Base-by-base conservation (phyloP, 1,140 invertebrate species). In the Heliconius congener region DNA sequence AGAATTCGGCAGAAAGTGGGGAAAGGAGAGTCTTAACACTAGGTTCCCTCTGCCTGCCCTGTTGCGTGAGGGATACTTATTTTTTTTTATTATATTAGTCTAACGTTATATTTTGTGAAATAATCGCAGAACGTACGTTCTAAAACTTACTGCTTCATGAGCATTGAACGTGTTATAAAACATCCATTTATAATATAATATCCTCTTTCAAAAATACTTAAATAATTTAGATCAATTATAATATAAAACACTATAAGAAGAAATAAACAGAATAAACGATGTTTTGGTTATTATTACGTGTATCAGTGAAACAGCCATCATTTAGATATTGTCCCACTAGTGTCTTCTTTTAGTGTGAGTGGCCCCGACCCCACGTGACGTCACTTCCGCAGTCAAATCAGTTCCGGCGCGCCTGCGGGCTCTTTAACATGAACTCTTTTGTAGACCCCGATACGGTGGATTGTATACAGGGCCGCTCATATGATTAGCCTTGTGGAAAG, bases 381-480 rank as follows among this genome's bases (percentile, higher is more conserved):
- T 91, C 87, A 92, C 87, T 87, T 93, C 91, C 91, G 90, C 85
- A 87, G 89, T 88, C 89, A 85, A 93, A 93, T 88, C 87, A 83
- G 83, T 93, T 93, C 91, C 91, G 90, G 86, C 87, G 86, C 88
- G 83, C 87, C 90, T 86, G 87, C 85, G 86, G 85, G 87, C 88
- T 84, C 89, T 91, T 88, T 91, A 87, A 87, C 90, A 85, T 89
- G 84, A 83, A 86, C 88, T 88, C 90, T 90, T 89, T 83, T 90
- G 90, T 90, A 82, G 76, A 75, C 85, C 82, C 84, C 82, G 86
- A 87, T 86, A 86, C 83, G 84, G 85, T 85, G 85, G 86, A 89
- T 91, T 86, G 87, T 87, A 85, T 84, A 80, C 84, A 81, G 85
- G 81, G 88, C 86, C 86, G 85, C 82, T 86, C 86, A 86, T 87